Evolutionary conservation across 2,888 invertebrate species (phyloP), one percentile per base, ranked within the genome.

Genomic region (Sphinx pinastri): DNA sequence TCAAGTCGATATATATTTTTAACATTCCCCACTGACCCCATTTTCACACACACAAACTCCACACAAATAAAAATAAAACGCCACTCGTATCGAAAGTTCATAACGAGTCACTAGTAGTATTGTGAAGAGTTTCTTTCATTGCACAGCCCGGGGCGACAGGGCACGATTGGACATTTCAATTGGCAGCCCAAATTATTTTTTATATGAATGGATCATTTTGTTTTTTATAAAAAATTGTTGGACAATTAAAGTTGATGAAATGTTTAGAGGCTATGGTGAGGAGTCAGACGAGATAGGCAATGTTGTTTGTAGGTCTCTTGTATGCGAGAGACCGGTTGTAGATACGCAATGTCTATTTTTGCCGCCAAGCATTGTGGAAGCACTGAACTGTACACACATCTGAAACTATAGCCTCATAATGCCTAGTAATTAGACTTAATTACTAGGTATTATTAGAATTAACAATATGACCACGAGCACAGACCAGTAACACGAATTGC

Each of bases 91-190:
- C 10, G 47, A 57, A 68, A 52, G 70, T 67, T 67, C 67, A 45
- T 19, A 13, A 13, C 31, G n/a, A 58, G 57, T 58, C 58, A 67
- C 55, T 70, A 38, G n/a, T 31, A 31, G 38, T 1, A 31, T 52
- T 16, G 49, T 68, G 31, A 45, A 47, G 10, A 10, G 55, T 51
- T 31, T 59, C 31, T 58, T 57, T 10, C 49, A 68, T 68, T 68
- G 25, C 47, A 31, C 16, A 38, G 68, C 59, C 52, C 13, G 10
- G 16, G 38, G 68, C 59, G 59, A 68, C 59, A 68, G 49, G 38
- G 52, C n/a, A 14, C 16, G 59, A 68, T 71, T 69, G 71, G 73
- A 76, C 71, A 73, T 75, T 70, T 77, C 71, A 68, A 79, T 79
- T 76, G 68, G 55, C 71, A 47, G 45, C 70, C 63, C 72, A 72